Percentiles rank a stretch among this genome's conserved stretches.
Evolutionary conservation across 92 coral and sea anemone genomes (phyloP).

Genomic region (Zoanthus sociatus): DNA sequence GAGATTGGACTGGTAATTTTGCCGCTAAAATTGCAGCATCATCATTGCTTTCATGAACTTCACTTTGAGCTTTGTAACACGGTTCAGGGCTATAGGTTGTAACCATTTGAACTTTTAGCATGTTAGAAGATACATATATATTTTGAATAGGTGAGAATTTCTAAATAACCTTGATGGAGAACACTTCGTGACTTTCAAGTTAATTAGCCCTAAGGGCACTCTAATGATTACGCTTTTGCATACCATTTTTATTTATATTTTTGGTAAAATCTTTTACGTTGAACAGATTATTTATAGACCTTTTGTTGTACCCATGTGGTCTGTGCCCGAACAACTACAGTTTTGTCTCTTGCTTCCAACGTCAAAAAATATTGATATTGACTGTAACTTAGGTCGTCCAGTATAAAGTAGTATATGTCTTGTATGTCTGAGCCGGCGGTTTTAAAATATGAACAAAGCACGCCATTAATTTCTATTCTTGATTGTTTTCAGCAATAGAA

Average conservation of each 20-base stretch:
- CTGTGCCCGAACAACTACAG: slow-evolving; percentile 3
- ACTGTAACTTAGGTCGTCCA: slow-evolving; percentile 8
- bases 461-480: not conserved
- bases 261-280: slow-evolving; percentile 7
- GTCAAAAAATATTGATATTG: slow-evolving; percentile 13
- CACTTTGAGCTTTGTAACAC: not conserved
- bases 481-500: no score
- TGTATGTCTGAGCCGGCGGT: slow-evolving; percentile 11
- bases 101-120: not conserved
- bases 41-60: slow-evolving; percentile 23
- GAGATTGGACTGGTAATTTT: slow-evolving; percentile 17
- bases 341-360: not conserved
- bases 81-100: not conserved
- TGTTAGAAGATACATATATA: not conserved
- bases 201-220: slow-evolving; percentile 9
- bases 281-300: slow-evolving; percentile 31
- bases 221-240: slow-evolving; percentile 16
- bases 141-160: not conserved
- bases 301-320: slow-evolving; percentile 44
- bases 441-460: not conserved
- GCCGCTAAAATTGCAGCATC: slow-evolving; percentile 33
- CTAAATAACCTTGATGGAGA: not conserved
- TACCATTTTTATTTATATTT: slow-evolving; percentile 13
- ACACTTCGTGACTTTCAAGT: slow-evolving; percentile 34
- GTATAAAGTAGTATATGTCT: not conserved